Evolutionary conservation across 1,140 invertebrate species (phyloP).

Genomic region (Harpegnathos saltator): DNA sequence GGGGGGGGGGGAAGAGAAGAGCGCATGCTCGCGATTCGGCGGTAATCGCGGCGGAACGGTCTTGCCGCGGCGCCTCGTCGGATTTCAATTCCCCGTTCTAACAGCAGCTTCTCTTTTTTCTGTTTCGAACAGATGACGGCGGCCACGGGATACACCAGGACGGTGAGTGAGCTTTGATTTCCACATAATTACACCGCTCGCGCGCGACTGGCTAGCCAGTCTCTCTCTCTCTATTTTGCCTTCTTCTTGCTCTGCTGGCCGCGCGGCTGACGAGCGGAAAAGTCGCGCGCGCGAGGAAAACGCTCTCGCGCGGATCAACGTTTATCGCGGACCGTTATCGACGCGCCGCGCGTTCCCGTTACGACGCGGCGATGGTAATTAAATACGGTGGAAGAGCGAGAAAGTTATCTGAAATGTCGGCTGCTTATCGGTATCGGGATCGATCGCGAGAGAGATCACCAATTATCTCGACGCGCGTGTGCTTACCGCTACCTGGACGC

Average conservation of each 20-base stretch:
- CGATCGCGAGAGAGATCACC: constrained; percentile 65
- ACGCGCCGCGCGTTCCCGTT: constrained; percentile 61
- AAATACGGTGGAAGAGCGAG: constrained; percentile 50
- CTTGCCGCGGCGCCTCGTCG: neutral
- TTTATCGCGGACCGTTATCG: constrained; percentile 63
- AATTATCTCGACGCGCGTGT: constrained; percentile 65
- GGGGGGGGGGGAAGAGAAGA: too few species aligned
- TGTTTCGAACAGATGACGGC: constrained; percentile 81
- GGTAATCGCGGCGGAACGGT: neutral
- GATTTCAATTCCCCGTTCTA: constrained; percentile 32
- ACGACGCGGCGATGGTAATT: constrained; percentile 51
- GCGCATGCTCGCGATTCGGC: neutral
- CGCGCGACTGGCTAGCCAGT: constrained; percentile 9
- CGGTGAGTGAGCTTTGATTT: constrained; percentile 77
- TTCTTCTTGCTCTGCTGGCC: too few species aligned
- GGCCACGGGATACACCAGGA: constrained; percentile 84
- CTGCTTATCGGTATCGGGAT: constrained; percentile 56
- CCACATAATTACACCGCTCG: neutral
- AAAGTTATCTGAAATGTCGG: constrained; percentile 50
- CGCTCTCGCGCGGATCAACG: neutral
- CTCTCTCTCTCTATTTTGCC: too few species aligned
- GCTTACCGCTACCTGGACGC: constrained; percentile 33
- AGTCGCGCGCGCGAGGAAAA: neutral
- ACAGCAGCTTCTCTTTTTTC: constrained; percentile 65
- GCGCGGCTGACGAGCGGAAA: constrained; percentile 11